Evolutionary conservation across 64 coral and sea anemone genomes (phyloP).

Genomic region (Porites australiensis): DNA sequence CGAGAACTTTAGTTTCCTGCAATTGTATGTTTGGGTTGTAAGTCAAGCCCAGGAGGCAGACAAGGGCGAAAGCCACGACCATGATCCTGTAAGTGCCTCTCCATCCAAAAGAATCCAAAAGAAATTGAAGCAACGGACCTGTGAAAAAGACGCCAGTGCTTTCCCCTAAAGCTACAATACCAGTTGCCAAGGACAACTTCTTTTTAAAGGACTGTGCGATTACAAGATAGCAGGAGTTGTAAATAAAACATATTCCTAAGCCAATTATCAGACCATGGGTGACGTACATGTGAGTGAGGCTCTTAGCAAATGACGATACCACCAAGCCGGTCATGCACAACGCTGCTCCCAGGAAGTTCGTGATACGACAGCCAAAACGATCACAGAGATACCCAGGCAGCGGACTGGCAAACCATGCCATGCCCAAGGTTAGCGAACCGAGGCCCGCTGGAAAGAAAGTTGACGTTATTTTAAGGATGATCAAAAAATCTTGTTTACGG

Average conservation of each 20-base stretch:
- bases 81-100: constrained; percentile 11
- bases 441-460: constrained; percentile 30
- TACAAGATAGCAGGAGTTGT: background rate
- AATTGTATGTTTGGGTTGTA: constrained; percentile 7
- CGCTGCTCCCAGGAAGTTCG: background rate
- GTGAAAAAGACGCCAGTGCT: background rate
- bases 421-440: constrained; percentile 34
- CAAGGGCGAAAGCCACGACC: background rate
- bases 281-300: background rate
- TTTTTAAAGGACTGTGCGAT: background rate
- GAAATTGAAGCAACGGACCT: background rate
- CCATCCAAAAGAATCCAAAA: background rate
- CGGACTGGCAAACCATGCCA: background rate
- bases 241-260: background rate
- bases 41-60: background rate
- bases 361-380: background rate
- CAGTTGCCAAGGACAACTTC: background rate
- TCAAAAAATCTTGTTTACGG: too few species aligned
- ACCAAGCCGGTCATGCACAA: background rate
- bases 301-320: background rate
- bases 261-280: constrained; percentile 3
- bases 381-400: background rate
- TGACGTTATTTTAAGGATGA: too few species aligned
- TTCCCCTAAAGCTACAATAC: background rate
- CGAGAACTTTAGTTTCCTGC: too few species aligned